Conservation (phyloP, 2,113 vertebrate genomes). For the Alethe castanea region DNA sequence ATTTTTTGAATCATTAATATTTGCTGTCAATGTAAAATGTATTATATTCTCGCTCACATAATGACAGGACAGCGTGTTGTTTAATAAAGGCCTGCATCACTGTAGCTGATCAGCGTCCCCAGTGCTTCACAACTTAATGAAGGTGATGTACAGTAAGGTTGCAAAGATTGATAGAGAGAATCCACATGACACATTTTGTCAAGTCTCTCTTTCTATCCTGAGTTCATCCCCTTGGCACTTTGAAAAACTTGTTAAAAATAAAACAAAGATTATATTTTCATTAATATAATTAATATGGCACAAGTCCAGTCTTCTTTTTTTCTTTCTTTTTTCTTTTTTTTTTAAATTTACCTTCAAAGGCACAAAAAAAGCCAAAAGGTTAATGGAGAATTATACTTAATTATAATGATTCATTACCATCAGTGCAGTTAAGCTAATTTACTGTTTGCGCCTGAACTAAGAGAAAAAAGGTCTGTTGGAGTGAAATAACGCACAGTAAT, state of each 20-base stretch:
- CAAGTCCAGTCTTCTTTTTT: slow-evolving; percentile 3
- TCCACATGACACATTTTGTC: slow-evolving; percentile 44
- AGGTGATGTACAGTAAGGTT: slow-evolving; percentile 69
- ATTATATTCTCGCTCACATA: slow-evolving; percentile 42
- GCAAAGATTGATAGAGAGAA: slow-evolving; percentile 61
- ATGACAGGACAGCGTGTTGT: slow-evolving; percentile 48
- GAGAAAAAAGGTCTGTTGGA: slow-evolving; percentile 65
- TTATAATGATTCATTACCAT: slow-evolving; percentile 78
- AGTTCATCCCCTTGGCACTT: neutral
- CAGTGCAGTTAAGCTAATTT: slow-evolving; percentile 76
- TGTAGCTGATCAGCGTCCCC: slow-evolving; percentile 52
- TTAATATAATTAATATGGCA: slow-evolving; percentile 70
- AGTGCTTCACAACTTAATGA: slow-evolving; percentile 74
- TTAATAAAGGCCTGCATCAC: slow-evolving; percentile 71
- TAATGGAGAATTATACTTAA: slow-evolving; percentile 80
- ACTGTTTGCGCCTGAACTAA: slow-evolving; percentile 70
- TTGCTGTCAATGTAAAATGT: slow-evolving; percentile 64
- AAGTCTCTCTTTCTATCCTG: slow-evolving; percentile 4
- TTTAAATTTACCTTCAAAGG: slow-evolving; percentile 63
- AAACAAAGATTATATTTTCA: slow-evolving; percentile 58
- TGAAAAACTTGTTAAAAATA: slow-evolving; percentile 65
- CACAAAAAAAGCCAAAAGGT: slow-evolving; percentile 71
- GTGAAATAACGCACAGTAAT: slow-evolving; percentile 70
- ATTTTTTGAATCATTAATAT: slow-evolving; percentile 70
- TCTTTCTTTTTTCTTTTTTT: neutral